Base-by-base conservation (phyloP, 2,113 vertebrate species). In the Struthio camelus region DNA sequence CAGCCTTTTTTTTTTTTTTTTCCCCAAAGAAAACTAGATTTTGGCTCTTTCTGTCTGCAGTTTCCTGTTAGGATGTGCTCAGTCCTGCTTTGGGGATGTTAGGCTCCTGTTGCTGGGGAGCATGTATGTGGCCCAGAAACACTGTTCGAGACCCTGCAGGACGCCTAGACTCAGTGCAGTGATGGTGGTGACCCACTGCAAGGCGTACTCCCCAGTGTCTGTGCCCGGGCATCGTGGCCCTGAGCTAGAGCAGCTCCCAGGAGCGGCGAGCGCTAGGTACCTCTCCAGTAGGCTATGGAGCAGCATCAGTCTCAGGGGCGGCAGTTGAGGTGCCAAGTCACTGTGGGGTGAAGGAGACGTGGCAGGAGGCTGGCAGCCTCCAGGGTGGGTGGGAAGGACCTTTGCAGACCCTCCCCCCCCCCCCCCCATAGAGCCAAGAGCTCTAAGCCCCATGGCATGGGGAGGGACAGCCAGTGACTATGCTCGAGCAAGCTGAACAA, bases 71-170 rank as follows among this genome's bases (percentile, higher is more conserved):
- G 19, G 20, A 15, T 51, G 15, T 30, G 50, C 24, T 66, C 20
- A 50, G 32, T 4, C 9, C 13, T 14, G 22, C 0, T 66, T 82
- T 58, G 23, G 25, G 11, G 9, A 2, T 72, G 25, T 14, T 10
- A 44, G 40, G 22, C 11, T 71, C 38, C 25, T 2, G 0, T 28
- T 70, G 11, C 9, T 70, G 32, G 7, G 6, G 3, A 56, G 8
- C 0, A 65, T 28, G 34, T 28, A 1, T 20, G 58, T 24, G 4
- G 5, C 6, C 22, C 36, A 44, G 38, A 34, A 72, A 54, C 9
- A 18, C 34, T 69, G 34, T 36, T 54, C 1, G 23, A 58, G 30
- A 25, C 19, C 19, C 1, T 0, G 12, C 0, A 0, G 30, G 48
- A 58, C 11, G 48, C 11, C 14, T 23, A 16, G 12, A 4, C 11